Conservation (phyloP, 2,888 invertebrate species). For the Amaurobius ferox region DNA sequence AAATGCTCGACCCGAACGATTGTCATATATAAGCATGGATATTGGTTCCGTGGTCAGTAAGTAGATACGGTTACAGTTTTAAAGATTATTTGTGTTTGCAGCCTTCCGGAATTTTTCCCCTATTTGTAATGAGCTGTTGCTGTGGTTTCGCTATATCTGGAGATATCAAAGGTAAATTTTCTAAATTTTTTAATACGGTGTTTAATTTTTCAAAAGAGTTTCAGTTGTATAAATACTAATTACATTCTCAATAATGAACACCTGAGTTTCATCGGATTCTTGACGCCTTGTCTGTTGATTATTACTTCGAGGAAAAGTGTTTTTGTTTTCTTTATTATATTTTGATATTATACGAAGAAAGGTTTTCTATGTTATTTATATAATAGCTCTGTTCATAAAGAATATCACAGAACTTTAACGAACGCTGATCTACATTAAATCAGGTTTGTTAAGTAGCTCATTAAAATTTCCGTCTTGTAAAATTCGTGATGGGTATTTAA, state of each 20-base stretch:
- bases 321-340: not conserved
- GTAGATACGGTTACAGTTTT: conserved; percentile 22
- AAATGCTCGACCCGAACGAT: no score
- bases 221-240: not conserved
- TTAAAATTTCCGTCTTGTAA: not conserved
- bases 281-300: not conserved
- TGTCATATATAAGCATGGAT: no score
- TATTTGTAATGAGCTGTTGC: conserved; percentile 58
- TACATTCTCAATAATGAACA: no score
- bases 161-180: conserved; percentile 64
- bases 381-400: not conserved
- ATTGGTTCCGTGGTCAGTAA: no score
- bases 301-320: not conserved
- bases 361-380: not conserved
- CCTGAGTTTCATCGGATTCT: no score
- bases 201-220: not conserved
- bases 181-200: conserved; percentile 18
- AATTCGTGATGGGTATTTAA: not conserved
- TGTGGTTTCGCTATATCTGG: conserved; percentile 69
- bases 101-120: conserved; percentile 65
- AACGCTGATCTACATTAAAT: not conserved
- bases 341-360: not conserved
- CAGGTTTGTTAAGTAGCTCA: not conserved
- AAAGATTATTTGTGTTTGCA: conserved; percentile 58
- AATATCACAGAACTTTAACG: not conserved